Evolutionary conservation across 2,113 vertebrate species (phyloP).

Genomic region (Buteo buteo): DNA sequence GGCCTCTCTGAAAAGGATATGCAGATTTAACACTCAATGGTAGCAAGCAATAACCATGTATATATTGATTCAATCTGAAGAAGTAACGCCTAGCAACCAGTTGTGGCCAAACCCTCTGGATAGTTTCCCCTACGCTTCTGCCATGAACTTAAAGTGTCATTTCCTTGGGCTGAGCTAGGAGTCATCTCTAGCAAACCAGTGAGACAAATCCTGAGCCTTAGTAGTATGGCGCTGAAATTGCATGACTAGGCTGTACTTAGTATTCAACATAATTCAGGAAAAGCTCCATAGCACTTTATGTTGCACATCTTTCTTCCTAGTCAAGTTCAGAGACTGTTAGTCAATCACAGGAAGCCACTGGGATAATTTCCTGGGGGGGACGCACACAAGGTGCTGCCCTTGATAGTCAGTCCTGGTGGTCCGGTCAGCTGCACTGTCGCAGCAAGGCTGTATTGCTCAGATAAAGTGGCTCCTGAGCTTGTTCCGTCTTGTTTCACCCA

Average conservation of each 20-base stretch:
- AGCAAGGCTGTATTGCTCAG: background rate
- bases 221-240: background rate
- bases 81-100: background rate
- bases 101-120: background rate
- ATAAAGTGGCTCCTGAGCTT: background rate
- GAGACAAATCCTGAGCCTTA: background rate
- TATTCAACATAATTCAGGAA: background rate
- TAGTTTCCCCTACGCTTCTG: background rate
- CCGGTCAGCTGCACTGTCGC: background rate
- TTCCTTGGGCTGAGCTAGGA: background rate
- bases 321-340: background rate
- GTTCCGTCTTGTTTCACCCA: background rate
- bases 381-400: background rate
- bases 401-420: background rate
- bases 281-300: background rate
- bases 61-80: background rate
- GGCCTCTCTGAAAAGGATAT: background rate
- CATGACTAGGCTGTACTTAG: background rate
- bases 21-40: background rate
- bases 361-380: background rate
- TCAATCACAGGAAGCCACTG: background rate
- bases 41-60: background rate
- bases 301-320: background rate
- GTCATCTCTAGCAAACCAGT: background rate
- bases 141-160: background rate